Base-by-base conservation (phyloP, 1,140 invertebrate genomes). In the Venturia canescens region DNA sequence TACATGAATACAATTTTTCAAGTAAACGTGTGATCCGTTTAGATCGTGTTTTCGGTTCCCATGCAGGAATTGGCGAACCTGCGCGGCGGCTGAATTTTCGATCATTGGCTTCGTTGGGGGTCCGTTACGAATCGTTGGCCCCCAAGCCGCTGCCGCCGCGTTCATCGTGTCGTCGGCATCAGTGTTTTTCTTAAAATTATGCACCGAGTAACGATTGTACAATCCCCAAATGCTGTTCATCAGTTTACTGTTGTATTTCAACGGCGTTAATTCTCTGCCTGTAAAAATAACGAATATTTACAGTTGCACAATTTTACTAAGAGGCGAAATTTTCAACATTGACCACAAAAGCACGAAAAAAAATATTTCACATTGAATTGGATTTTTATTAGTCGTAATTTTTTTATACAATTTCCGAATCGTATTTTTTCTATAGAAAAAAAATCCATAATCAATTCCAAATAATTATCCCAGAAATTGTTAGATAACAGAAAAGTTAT, bases 171-270 rank as follows among this genome's bases (percentile, higher is more conserved):
- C 85, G 26, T 92, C 86, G 80, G 91, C 93, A 86, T 96, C 95
- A 83, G 94, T 95, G 85, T 95, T 94, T 87, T 96, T 96, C 91
- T 97, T 96, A 81, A 97, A 95, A 88, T 97, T 97, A 86, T 97
- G 96, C 2, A 96, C 95, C 0, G 96, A 97, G 87, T 97, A 97
- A 63, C 95, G 94, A 88, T 97, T 97, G 92, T 97, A 97, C 72
- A 96, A 90, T 13, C 96, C 96, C 97, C 97, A 97, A 88, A 97
- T 97, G 87, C 96, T 96, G 88, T 97, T 97, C 97, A 97, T 97
- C 84, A 97, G 86, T 88, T 97, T 97, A 88, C 95, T 95, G 90
- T 95, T 97, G 89, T 97, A 97, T 85, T 97, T 96, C 48, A 94
- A 88, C 1, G 96, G 95, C 5, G 93, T 92, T 53, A 92, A 87